These are phyloP conservation scores for Dolomedes plantarius DNA, from an alignment of 2,888 invertebrate genomes.

Conservation along the genomic window DNA sequence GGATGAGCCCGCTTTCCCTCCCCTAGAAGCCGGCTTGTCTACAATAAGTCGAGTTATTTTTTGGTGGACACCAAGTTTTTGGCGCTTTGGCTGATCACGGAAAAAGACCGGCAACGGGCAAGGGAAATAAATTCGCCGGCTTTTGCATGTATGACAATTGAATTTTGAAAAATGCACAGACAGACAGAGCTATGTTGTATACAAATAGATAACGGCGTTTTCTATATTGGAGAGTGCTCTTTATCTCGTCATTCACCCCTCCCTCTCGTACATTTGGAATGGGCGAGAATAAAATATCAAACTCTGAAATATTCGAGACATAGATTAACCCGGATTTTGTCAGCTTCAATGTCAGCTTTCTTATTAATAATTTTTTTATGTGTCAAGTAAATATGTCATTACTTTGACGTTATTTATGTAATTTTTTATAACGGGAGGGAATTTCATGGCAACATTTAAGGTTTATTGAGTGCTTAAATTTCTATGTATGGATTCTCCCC, in stretches of 20 bases:
- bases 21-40: conserved; percentile 49
- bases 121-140: conserved; percentile 65
- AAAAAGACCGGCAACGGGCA: conserved; percentile 52
- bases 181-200: conserved; percentile 68
- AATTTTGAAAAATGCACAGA: conserved; percentile 70
- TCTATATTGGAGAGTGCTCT: conserved; percentile 53
- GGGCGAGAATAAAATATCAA: not conserved
- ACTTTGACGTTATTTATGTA: too few species aligned
- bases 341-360: not conserved
- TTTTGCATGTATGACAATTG: conserved; percentile 70
- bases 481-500: too few species aligned
- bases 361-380: not conserved
- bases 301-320: not conserved
- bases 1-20: conserved; percentile 51
- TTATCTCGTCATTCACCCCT: conserved; percentile 54
- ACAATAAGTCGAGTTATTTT: conserved; percentile 71
- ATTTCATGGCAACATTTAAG: too few species aligned
- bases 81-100: conserved; percentile 48
- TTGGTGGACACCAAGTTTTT: conserved; percentile 66
- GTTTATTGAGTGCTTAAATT: too few species aligned
- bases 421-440: too few species aligned
- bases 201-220: conserved; percentile 68
- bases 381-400: not conserved
- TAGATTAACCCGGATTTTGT: not conserved
- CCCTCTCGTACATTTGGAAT: conserved; percentile 38